These are phyloP conservation scores for Antechinus stuartii DNA, from an alignment of 2,113 vertebrate genomes.

Conservation along the genomic window DNA sequence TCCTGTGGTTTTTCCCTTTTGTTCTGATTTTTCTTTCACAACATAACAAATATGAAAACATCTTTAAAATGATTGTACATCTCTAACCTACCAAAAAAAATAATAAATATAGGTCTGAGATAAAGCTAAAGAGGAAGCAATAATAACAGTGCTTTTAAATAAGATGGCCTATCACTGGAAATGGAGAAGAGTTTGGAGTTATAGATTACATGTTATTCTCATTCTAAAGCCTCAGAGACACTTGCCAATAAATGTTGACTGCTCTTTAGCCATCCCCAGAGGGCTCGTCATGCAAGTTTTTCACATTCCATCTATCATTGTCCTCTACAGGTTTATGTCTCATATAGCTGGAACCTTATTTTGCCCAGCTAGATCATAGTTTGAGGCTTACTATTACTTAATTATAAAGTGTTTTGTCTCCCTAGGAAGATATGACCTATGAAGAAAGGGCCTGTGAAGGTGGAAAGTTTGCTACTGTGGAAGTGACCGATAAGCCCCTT, in stretches of 20 bases:
- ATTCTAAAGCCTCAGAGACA: background rate
- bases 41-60: too few species aligned
- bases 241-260: background rate
- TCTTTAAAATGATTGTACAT: too few species aligned
- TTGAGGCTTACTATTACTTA: background rate
- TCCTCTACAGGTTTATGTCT: background rate
- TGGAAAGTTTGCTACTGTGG: constrained; percentile 86
- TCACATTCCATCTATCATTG: background rate
- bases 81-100: too few species aligned
- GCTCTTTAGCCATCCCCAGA: background rate
- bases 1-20: too few species aligned
- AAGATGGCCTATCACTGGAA: background rate
- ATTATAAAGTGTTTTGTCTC: constrained; percentile 28
- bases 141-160: background rate
- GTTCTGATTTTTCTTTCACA: too few species aligned
- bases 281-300: background rate
- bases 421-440: constrained; percentile 90
- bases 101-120: too few species aligned
- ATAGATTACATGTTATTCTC: background rate
- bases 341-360: background rate
- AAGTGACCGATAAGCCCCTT: constrained; percentile 88
- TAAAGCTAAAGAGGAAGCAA: too few species aligned
- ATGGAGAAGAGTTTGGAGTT: background rate
- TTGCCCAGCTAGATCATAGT: background rate
- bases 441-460: constrained; percentile 91